These are phyloP conservation scores for Drosophila chauvacae DNA, from an alignment of 1,140 invertebrate genomes.

Conservation along the genomic window DNA sequence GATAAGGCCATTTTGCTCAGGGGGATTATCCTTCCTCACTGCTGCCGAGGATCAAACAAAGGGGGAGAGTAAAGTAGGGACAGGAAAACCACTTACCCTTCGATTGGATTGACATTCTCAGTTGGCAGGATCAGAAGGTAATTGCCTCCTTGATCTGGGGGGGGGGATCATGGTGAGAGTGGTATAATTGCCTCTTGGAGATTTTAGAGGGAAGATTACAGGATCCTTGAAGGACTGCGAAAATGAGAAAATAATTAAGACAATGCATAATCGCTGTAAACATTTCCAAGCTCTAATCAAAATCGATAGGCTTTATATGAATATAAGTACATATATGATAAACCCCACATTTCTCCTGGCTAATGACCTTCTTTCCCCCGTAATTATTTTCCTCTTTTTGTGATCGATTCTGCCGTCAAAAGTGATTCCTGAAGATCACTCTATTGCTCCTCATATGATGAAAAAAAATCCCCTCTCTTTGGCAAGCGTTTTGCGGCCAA, in stretches of 20 bases:
- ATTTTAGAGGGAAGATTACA: neutral
- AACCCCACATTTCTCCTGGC: neutral
- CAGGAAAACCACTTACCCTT: neutral
- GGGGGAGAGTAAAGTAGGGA: too few relatives aligned
- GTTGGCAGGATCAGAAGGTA: neutral
- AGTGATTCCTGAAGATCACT: constrained; percentile 27
- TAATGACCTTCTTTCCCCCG: neutral
- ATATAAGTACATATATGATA: neutral
- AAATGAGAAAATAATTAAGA: neutral
- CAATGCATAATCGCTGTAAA: neutral
- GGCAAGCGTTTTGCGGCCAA: constrained; percentile 50
- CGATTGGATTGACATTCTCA: constrained; percentile 31
- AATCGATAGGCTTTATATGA: neutral
- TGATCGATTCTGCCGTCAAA: constrained; percentile 9
- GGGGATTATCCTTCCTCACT: constrained; percentile 18
- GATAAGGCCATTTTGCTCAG: constrained; percentile 14
- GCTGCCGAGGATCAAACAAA: neutral
- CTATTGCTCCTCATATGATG: constrained; percentile 6
- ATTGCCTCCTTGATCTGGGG: constrained; percentile 3
- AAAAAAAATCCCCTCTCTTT: too few relatives aligned
- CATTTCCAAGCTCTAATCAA: too few relatives aligned
- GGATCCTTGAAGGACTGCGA: too few relatives aligned
- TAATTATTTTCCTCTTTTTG: too few relatives aligned
- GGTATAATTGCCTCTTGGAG: constrained; percentile 4
- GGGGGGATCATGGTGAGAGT: neutral